A percentile compares a stretch with the other conserved stretches of the same genome.
Conservation (phyloP, 2,797 vertebrate species). For the Apodemus agrarius region DNA sequence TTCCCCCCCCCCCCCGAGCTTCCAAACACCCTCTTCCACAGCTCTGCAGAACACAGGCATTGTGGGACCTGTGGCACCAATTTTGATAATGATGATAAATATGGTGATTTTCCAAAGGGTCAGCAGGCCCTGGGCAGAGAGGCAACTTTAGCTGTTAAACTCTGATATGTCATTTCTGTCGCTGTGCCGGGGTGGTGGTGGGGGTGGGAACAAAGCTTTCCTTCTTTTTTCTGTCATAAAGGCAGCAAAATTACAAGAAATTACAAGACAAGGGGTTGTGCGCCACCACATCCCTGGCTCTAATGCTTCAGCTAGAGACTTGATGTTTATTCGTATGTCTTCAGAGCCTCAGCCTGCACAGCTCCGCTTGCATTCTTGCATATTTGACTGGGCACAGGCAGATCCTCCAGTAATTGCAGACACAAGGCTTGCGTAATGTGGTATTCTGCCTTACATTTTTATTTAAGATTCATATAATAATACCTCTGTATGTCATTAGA, state of each 20-base stretch:
- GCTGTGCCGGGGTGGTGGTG: accelerated
- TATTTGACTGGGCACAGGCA: accelerated
- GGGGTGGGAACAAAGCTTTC: background rate
- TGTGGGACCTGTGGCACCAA: background rate
- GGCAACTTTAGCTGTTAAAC: conserved; percentile 18
- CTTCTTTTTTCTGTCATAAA: conserved; percentile 21
- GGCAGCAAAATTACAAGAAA: background rate
- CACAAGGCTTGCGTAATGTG: too few species aligned
- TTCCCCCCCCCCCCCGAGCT: background rate
- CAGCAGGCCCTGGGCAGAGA: conserved; percentile 29
- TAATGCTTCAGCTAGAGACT: background rate
- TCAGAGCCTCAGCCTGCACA: background rate
- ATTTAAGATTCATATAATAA: background rate
- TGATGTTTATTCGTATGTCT: background rate
- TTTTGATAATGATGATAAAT: conserved; percentile 63
- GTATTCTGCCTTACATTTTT: background rate
- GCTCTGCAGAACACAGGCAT: background rate
- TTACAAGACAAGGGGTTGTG: background rate
- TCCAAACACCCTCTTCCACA: background rate
- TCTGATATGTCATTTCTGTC: conserved; percentile 15
- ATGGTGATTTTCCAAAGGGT: conserved; percentile 64
- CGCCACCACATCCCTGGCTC: accelerated
- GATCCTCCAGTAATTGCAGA: background rate
- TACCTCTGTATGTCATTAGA: background rate
- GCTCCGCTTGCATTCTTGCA: background rate